phyloP scores from a whole-genome alignment of 2,113 vertebrate genomes.

The Accipiter virgatus region DNA sequence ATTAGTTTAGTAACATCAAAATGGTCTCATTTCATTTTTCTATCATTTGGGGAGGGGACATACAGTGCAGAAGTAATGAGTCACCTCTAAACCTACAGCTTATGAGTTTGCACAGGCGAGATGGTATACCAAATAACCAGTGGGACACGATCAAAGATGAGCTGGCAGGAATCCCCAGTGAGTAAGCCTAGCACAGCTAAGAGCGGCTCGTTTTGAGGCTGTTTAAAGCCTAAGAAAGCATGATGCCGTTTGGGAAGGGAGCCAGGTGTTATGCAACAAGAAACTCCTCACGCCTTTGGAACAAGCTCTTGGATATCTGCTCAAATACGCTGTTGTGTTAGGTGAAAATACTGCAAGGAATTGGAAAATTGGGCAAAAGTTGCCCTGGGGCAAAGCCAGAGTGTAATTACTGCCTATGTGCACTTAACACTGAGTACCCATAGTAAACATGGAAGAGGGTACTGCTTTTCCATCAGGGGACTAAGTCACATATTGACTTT shows the following conservation, averaged over 20 bases:
- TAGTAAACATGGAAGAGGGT: neutral
- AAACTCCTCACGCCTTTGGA: slow-evolving; percentile 4
- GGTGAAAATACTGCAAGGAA: neutral
- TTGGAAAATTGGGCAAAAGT: neutral
- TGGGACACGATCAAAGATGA: neutral
- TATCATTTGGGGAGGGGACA: neutral
- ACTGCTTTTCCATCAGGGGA: neutral
- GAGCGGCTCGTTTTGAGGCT: neutral
- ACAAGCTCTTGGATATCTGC: neutral
- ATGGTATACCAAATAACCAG: neutral
- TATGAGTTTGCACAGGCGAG: neutral
- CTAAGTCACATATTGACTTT: neutral
- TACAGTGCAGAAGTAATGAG: neutral
- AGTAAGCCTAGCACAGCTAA: neutral
- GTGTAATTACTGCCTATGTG: neutral
- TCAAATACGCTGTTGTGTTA: neutral
- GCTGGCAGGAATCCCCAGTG: neutral
- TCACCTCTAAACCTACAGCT: neutral
- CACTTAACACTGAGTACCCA: neutral
- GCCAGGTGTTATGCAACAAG: slow-evolving; percentile 35
- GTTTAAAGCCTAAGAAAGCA: slow-evolving; percentile 45
- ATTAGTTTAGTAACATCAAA: neutral
- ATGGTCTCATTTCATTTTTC: neutral
- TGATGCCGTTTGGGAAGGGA: slow-evolving; percentile 8
- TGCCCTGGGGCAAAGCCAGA: neutral